Conservation (phyloP, 2,797 vertebrate genomes). For the Euphonia xanthogaster region DNA sequence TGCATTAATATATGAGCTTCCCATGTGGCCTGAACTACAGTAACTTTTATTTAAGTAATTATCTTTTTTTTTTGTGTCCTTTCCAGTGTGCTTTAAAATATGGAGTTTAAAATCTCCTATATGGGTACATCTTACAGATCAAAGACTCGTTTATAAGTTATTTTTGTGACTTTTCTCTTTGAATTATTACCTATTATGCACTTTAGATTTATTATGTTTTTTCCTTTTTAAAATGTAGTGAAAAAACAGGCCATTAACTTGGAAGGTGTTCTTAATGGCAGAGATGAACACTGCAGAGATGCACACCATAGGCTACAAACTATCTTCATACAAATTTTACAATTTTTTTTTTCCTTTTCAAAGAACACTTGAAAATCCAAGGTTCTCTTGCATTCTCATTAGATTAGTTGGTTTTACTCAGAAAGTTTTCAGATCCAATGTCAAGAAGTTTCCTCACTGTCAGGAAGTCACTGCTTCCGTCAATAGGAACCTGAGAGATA, state of each 20-base stretch:
- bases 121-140: background rate
- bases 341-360: background rate
- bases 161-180: background rate
- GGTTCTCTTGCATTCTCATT: background rate
- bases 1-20: background rate
- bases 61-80: background rate
- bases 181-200: background rate
- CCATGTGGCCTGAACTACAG: background rate
- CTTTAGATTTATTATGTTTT: background rate
- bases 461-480: background rate
- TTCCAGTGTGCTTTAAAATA: background rate
- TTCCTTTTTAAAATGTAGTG: background rate
- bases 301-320: background rate
- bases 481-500: background rate
- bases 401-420: background rate
- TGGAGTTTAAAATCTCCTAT: background rate
- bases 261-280: background rate
- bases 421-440: background rate
- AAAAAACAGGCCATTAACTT: background rate
- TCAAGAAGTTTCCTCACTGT: background rate
- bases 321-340: background rate
- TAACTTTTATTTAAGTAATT: background rate
- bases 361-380: background rate
- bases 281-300: background rate
- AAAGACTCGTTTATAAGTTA: background rate